phyloP scores from a whole-genome alignment of 2,797 vertebrate species.

The Onychomys arenicola region DNA sequence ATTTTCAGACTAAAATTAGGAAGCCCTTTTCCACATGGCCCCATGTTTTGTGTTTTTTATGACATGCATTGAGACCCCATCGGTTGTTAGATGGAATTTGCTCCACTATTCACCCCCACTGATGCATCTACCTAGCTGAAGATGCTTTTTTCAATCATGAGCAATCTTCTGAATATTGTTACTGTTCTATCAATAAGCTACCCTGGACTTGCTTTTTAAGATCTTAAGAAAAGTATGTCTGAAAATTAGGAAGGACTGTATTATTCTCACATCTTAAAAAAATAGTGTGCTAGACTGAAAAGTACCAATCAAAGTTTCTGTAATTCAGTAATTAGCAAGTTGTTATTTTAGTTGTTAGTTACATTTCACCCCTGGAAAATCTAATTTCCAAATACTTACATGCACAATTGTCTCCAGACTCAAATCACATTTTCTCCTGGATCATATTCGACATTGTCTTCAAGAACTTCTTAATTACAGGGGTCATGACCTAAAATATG shows the following conservation, averaged over 20 bases:
- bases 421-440: conserved; percentile 66
- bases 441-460: background rate
- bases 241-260: conserved; percentile 33
- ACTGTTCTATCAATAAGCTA: conserved; percentile 29
- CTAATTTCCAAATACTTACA: conserved; percentile 76
- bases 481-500: conserved; percentile 69
- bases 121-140: conserved; percentile 54
- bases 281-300: background rate
- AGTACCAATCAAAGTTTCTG: conserved; percentile 42
- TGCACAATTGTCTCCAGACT: conserved; percentile 65
- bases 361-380: conserved; percentile 69
- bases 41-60: background rate
- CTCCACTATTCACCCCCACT: background rate
- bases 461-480: conserved; percentile 54
- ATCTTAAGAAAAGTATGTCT: conserved; percentile 55
- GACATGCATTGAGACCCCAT: background rate
- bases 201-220: background rate
- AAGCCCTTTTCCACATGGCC: background rate
- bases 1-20: background rate
- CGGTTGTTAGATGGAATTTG: background rate
- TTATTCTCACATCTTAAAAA: conserved; percentile 36
- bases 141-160: background rate
- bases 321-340: conserved; percentile 42
- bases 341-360: conserved; percentile 70
- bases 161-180: background rate